A percentile compares a stretch with the other conserved stretches of the same genome.
Evolutionary conservation across 2,797 vertebrate genomes (phyloP).

Genomic region (Parotocinclus haroldoi): DNA sequence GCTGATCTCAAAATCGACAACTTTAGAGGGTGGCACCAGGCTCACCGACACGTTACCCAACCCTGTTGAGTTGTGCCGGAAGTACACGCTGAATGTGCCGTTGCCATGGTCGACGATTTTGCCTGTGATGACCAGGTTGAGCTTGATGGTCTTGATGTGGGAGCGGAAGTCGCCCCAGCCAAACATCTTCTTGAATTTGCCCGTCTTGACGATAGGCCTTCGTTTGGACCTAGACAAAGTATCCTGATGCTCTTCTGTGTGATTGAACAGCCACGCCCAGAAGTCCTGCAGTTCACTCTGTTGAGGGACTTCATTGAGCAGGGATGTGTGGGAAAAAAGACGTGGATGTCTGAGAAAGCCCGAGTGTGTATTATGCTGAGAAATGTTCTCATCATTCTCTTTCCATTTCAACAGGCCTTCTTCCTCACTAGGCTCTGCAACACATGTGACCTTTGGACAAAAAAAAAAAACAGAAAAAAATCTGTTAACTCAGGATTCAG

Average conservation of each 20-base stretch:
- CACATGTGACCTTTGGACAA: slow-evolving; percentile 44
- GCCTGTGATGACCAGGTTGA: slow-evolving; percentile 90
- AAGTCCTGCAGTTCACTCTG: slow-evolving; percentile 28
- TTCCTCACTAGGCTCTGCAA: slow-evolving; percentile 17
- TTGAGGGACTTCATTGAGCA: slow-evolving; percentile 19
- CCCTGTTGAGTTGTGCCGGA: slow-evolving; percentile 93
- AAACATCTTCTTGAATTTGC: slow-evolving; percentile 89
- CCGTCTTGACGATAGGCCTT: slow-evolving; percentile 50
- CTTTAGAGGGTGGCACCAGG: slow-evolving; percentile 90
- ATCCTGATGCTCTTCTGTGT: slow-evolving; percentile 25
- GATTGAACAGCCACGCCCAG: slow-evolving; percentile 49
- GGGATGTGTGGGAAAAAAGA: slow-evolving; percentile 40
- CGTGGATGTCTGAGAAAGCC: slow-evolving; percentile 39
- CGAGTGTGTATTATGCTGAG: slow-evolving; percentile 20
- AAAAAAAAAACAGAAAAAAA: neutral
- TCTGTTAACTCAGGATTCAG: neutral
- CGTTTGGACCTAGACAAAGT: slow-evolving; percentile 41
- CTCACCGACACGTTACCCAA: slow-evolving; percentile 93
- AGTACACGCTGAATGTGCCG: slow-evolving; percentile 94
- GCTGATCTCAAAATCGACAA: slow-evolving; percentile 68
- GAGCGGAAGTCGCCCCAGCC: slow-evolving; percentile 97
- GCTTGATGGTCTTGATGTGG: slow-evolving; percentile 89
- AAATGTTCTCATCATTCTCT: slow-evolving; percentile 28
- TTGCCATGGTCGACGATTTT: slow-evolving; percentile 97
- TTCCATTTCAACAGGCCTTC: slow-evolving; percentile 30